A percentile compares a stretch with the other conserved stretches of the same genome.
Conservation (phyloP, 1,140 invertebrate species). For the Drosophila obscura region DNA sequence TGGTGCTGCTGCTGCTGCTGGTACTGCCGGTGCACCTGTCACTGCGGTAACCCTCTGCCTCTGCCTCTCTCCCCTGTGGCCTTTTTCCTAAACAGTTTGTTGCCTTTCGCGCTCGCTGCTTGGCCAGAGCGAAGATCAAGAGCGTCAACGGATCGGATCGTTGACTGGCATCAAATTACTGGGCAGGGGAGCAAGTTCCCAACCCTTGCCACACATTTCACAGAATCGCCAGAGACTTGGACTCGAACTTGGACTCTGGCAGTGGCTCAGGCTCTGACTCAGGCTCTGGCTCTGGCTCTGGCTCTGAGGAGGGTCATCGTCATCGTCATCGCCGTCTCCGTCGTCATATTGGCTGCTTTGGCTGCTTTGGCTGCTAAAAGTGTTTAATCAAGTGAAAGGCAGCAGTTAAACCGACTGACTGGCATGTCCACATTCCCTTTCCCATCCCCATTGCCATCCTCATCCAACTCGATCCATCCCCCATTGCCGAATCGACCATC, state of each 20-base stretch:
- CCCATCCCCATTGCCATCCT: not conserved
- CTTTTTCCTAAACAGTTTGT: too few species aligned
- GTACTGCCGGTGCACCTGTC: conserved; percentile 65
- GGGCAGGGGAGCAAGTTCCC: not conserved
- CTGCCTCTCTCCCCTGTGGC: too few species aligned
- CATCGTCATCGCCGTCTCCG: not conserved
- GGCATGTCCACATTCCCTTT: conserved; percentile 16
- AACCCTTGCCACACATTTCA: conserved; percentile 45
- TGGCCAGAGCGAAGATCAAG: conserved; percentile 54
- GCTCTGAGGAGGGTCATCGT: conserved; percentile 18
- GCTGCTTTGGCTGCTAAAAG: conserved; percentile 53
- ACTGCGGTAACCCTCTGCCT: conserved; percentile 50
- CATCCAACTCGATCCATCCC: too few species aligned
- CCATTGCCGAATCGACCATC: not conserved
- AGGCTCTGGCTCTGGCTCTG: too few species aligned
- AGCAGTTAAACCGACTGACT: conserved; percentile 61
- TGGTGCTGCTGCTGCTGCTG: conserved; percentile 22
- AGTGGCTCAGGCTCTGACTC: too few species aligned
- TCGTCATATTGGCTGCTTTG: conserved; percentile 48
- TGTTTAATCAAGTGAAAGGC: conserved; percentile 78
- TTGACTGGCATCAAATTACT: conserved; percentile 72
- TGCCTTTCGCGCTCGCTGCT: conserved; percentile 31
- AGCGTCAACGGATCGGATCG: conserved; percentile 58
- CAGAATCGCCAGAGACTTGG: conserved; percentile 47
- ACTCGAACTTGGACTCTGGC: too few species aligned